A percentile compares a stretch with the other conserved stretches of the same genome.
phyloP scores from a whole-genome alignment of 2,888 invertebrate species.

The Perithous albicinctus region DNA sequence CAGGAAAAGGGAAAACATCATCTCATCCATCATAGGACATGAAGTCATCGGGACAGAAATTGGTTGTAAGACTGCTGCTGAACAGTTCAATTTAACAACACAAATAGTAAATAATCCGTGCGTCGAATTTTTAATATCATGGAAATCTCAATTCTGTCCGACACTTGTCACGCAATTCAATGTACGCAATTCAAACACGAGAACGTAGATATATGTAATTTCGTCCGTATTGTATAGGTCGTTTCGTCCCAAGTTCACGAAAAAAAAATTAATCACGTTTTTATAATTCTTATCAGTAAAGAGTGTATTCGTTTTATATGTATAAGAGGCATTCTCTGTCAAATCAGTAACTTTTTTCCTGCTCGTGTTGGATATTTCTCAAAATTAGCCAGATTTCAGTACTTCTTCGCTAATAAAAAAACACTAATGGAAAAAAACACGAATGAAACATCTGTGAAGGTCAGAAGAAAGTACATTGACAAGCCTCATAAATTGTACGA shows the following conservation, averaged over 20 bases:
- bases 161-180: conserved; percentile 13
- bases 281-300: no score
- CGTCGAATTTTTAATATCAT: conserved; percentile 44
- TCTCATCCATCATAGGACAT: neutral
- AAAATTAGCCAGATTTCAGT: no score
- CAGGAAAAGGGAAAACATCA: neutral
- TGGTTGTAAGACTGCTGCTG: conserved; percentile 28
- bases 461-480: no score
- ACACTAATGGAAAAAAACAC: no score
- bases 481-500: neutral
- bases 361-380: no score
- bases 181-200: conserved; percentile 16
- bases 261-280: no score
- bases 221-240: neutral
- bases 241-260: neutral
- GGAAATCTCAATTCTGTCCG: conserved; percentile 50
- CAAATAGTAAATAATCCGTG: conserved; percentile 59
- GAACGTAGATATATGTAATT: conserved; percentile 5
- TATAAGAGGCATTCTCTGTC: no score
- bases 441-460: no score
- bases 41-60: conserved; percentile 24
- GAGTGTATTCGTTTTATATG: no score
- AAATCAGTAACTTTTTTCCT: no score
- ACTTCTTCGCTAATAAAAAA: no score
- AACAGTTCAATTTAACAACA: conserved; percentile 42